Conservation (phyloP, 2,113 vertebrate species). For the Taxidea taxus region DNA sequence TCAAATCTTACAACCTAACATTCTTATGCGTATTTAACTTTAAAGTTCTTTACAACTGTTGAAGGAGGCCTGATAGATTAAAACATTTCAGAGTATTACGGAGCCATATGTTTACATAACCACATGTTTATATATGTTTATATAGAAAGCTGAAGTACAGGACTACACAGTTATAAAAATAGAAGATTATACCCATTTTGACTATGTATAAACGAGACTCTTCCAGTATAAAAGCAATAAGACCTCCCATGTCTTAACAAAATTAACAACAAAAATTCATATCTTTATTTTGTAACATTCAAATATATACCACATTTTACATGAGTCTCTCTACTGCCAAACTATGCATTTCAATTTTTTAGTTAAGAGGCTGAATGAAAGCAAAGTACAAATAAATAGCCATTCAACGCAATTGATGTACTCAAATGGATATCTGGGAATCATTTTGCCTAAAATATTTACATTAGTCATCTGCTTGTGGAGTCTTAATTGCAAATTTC, state of each 20-base stretch:
- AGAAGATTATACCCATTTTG: background rate
- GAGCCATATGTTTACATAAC: background rate
- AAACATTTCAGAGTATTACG: background rate
- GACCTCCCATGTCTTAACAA: background rate
- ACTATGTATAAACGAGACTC: background rate
- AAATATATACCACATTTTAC: background rate
- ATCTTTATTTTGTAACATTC: background rate
- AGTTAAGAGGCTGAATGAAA: background rate
- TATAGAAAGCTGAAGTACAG: slow-evolving; percentile 60
- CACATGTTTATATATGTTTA: slow-evolving; percentile 5
- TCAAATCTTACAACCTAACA: background rate
- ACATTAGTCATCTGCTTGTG: slow-evolving; percentile 53
- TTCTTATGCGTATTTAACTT: background rate
- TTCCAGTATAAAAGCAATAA: background rate
- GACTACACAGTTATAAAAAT: background rate
- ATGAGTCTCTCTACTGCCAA: background rate
- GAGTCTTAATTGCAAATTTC: slow-evolving; percentile 43
- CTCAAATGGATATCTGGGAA: background rate
- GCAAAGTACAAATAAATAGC: background rate
- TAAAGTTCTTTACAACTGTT: background rate
- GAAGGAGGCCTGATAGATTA: background rate
- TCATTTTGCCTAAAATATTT: slow-evolving; percentile 39
- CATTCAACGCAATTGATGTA: background rate
- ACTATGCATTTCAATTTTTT: background rate
- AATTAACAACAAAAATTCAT: background rate